Evolutionary conservation across 2,113 vertebrate genomes (phyloP).

Genomic region (Centrocercus urophasianus): DNA sequence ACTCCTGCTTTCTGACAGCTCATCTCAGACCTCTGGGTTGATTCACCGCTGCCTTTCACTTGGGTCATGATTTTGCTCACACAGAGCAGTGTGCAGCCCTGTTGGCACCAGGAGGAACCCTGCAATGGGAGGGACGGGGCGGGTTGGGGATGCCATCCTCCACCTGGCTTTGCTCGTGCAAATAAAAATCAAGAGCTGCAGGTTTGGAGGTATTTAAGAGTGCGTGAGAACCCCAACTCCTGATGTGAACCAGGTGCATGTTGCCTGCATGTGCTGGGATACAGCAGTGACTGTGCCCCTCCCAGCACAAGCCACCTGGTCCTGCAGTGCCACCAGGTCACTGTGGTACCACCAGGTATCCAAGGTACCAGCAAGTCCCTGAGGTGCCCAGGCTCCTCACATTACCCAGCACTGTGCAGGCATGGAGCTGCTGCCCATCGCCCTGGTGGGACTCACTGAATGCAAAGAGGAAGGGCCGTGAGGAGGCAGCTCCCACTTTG

Average conservation of each 20-base stretch:
- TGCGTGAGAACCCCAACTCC: neutral
- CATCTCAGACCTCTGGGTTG: neutral
- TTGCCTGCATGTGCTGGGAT: rapidly evolving
- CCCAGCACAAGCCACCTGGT: neutral
- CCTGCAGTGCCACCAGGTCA: too few relatives aligned
- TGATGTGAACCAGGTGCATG: neutral
- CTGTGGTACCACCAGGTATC: too few relatives aligned
- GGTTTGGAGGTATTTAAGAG: neutral
- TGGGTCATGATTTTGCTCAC: neutral
- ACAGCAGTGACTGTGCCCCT: neutral
- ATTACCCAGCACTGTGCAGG: neutral
- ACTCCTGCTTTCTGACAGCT: neutral
- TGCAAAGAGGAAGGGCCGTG: neutral
- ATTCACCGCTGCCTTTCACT: neutral
- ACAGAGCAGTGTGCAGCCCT: rapidly evolving
- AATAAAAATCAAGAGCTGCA: neutral
- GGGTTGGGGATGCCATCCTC: neutral
- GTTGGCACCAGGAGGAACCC: neutral
- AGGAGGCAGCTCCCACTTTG: neutral
- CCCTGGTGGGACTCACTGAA: neutral
- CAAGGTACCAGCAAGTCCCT: too few relatives aligned
- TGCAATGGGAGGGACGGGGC: neutral
- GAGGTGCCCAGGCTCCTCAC: neutral
- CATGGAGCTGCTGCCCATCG: neutral
- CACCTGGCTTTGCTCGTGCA: slow-evolving; percentile 22